These are phyloP conservation scores for Leptodactylus fuscus DNA, from an alignment of 2,113 vertebrate genomes.

Conservation along the genomic window DNA sequence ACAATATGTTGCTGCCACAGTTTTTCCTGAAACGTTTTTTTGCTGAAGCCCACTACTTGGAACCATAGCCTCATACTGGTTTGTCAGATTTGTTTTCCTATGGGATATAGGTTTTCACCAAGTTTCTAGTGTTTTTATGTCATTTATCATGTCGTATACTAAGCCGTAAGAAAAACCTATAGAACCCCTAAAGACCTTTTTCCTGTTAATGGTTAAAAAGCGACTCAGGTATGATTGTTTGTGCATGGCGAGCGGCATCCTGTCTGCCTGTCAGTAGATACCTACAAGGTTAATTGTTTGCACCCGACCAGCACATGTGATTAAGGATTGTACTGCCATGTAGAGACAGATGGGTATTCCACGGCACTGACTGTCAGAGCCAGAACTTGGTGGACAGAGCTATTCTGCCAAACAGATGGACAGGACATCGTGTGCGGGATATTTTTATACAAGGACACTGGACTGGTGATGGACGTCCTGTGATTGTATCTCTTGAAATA, in stretches of 20 bases:
- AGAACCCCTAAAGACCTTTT: too few species aligned
- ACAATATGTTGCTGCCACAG: too few species aligned
- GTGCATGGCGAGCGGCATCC: not conserved
- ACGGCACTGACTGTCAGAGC: not conserved
- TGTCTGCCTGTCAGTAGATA: constrained; percentile 36
- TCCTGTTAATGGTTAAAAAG: not conserved
- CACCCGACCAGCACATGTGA: constrained; percentile 47
- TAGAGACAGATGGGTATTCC: constrained; percentile 42
- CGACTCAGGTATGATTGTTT: not conserved
- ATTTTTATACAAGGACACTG: constrained; percentile 25
- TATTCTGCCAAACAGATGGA: constrained; percentile 38
- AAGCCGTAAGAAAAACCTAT: too few species aligned
- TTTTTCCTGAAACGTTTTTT: too few species aligned
- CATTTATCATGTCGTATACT: too few species aligned
- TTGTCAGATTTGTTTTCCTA: too few species aligned
- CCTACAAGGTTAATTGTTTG: constrained; percentile 54
- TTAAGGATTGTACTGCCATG: constrained; percentile 34
- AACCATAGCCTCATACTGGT: too few species aligned
- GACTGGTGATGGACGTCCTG: constrained; percentile 15
- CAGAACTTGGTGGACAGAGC: constrained; percentile 5
- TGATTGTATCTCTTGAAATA: constrained; percentile 24
- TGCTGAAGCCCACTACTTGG: too few species aligned
- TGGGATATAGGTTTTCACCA: too few species aligned
- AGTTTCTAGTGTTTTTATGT: too few species aligned
- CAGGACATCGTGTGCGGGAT: constrained; percentile 7